These are phyloP conservation scores for Drosophila paucipuncta DNA, from an alignment of 2,888 invertebrate species.

Conservation along the genomic window DNA sequence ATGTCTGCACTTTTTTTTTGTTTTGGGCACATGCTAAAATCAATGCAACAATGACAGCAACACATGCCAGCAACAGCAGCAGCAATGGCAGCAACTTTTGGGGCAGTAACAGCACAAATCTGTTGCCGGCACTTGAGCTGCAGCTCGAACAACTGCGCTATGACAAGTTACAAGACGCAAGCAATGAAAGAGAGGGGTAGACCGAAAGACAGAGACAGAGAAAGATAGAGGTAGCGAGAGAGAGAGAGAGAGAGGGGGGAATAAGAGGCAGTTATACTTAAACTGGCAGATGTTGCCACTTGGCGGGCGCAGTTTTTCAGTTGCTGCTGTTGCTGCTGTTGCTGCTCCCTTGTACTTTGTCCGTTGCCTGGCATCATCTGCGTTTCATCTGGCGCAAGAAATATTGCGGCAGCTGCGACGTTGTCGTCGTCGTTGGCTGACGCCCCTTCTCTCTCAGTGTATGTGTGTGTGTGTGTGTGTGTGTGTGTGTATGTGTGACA, in stretches of 20 bases:
- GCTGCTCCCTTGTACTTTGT: conserved; percentile 24
- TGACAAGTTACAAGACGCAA: conserved; percentile 72
- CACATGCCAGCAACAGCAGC: conserved; percentile 58
- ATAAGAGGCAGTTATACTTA: conserved; percentile 36
- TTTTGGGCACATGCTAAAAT: conserved; percentile 48
- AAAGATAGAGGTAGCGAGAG: not conserved
- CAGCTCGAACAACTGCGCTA: conserved; percentile 77
- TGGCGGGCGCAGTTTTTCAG: conserved; percentile 73
- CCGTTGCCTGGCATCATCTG: conserved; percentile 82
- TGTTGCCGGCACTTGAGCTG: conserved; percentile 77
- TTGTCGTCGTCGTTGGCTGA: conserved; percentile 39
- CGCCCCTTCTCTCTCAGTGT: conserved; percentile 42
- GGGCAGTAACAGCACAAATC: conserved; percentile 65
- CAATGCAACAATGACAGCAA: conserved; percentile 62
- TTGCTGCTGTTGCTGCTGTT: conserved; percentile 41
- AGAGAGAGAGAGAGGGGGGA: not conserved
- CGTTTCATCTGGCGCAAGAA: conserved; percentile 84
- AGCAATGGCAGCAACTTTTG: conserved; percentile 38
- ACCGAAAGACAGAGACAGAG: not conserved
- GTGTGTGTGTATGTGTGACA: conserved; percentile 59
- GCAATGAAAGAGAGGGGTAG: not conserved
- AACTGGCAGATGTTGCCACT: conserved; percentile 72
- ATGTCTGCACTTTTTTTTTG: conserved; percentile 11
- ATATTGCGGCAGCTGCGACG: conserved; percentile 82
- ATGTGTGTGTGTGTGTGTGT: conserved; percentile 36